Evolutionary conservation across 1,140 invertebrate species (phyloP), one percentile per base, ranked within the genome.

Genomic region (Anoplolepis gracilipes): DNA sequence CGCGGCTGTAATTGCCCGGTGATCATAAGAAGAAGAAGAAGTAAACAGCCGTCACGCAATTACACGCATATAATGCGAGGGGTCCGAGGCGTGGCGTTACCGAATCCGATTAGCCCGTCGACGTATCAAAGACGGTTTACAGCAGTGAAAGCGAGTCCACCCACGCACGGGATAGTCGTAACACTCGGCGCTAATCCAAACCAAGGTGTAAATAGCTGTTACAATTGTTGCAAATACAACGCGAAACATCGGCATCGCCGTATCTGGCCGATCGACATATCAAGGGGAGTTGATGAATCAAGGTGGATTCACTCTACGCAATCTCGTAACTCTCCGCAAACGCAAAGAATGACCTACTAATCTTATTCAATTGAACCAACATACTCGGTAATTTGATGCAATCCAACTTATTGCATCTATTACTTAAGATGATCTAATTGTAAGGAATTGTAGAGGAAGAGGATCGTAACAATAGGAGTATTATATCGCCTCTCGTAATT

Each of bases 131-230:
- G 67, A 55, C 19, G 39, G n/a, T 59, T 57, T 13, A 28, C 19
- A 72, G n/a, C 22, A 81, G 49, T 19, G 55, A 82, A 72, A 82
- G 53, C 59, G 67, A 55, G 61, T 72, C 67, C 67, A 61, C 78
- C 78, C 78, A 82, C 78, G 59, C 28, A 22, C 19, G 28, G 36
- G 36, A 30, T 57, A 16, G 42, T 25, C 36, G 36, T 55, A 55
- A 55, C 55, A 46, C 11, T 13, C 13, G 11, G 28, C 16, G 25
- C 2, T 81, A 49, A 39, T 53, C 7, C 33, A 30, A 19, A n/a
- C 13, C 16, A 13, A 59, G 8, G 53, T 16, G 39, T 72, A 72
- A 82, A 30, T 25, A 67, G 22, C 30, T 16, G 77, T 79, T 25
- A 53, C 53, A 46, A 65, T 49, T 39, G 19, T 6, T 22, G 22